Evolutionary conservation across 1,140 invertebrate genomes (phyloP), one percentile per base, ranked within the genome.

Genomic region (Lethrus apterus): DNA sequence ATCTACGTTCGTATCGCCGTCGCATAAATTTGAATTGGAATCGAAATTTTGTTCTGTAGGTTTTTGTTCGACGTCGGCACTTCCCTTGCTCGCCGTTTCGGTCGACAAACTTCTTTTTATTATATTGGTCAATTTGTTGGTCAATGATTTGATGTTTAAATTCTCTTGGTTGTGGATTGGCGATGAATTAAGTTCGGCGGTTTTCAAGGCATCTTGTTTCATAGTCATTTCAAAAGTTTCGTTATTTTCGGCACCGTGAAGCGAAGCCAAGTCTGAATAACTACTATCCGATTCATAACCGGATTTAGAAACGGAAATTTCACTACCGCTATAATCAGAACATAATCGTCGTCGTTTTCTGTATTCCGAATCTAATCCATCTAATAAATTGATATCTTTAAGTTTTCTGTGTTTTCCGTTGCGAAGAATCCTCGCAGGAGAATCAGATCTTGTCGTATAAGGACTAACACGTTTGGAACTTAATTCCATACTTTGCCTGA

Each of bases 391-490:
- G 2, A 62, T 60, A 38, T 70, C 67, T 46, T 76, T 75, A 14
- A 75, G 63, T 50, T 73, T 71, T 14, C 74, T 55, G 23, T 78
- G 70, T 57, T 81, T 83, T 0, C 79, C 79, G 58, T 80, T 83
- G 36, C 80, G 67, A 30, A 82, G 65, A 34, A 77, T 75, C 44
- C 78, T 73, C 3, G 57, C 55, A 4, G 62, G 59, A 9, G 64
- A 61, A 55, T 76, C 74, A 9, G 73, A 75, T 31, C 75, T 61
- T 56, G 74, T 76, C 17, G 69, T 71, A 48, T 75, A 75, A 17
- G 73, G 73, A 52, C 70, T 75, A 49, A 63, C 26, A 53, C 62
- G 46, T 55, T 63, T 45, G 70, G 72, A 60, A 70, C 70, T 47
- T 72, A 56, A 24, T 11, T 60, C 44, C 4, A 55, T 26, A 33